Conservation (phyloP, 2,113 vertebrate species). For the Origma solitaria region DNA sequence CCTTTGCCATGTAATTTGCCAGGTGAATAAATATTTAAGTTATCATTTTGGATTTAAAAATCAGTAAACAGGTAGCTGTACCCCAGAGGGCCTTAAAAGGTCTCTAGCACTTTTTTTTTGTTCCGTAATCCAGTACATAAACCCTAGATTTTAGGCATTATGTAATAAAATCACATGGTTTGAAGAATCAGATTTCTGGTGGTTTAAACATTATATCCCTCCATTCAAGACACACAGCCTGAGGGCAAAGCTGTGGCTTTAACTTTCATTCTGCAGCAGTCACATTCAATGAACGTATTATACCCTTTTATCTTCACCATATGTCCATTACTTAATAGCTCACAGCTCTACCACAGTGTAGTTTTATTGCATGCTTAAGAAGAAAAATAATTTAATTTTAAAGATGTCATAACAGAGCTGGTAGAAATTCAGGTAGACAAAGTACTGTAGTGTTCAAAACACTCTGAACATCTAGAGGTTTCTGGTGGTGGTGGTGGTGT, state of each 20-base stretch:
- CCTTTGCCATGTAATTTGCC: not conserved
- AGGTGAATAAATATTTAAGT: not conserved
- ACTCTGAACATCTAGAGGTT: not conserved
- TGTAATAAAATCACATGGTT: not conserved
- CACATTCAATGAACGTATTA: not conserved
- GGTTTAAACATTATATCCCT: not conserved
- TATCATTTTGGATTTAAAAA: not conserved
- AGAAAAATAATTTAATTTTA: not conserved
- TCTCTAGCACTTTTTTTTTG: not conserved
- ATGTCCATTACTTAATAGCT: not conserved
- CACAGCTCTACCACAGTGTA: not conserved
- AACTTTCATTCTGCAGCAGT: not conserved
- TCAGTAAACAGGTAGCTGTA: not conserved
- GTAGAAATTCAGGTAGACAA: not conserved
- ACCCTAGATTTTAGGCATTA: not conserved
- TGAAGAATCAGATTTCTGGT: not conserved
- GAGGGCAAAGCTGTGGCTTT: not conserved
- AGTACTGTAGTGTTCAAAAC: not conserved
- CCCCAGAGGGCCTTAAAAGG: not conserved
- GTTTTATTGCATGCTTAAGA: not conserved
- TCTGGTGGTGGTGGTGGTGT: not conserved
- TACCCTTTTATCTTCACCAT: not conserved
- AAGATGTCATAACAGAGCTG: not conserved
- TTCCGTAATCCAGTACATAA: not conserved
- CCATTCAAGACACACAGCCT: not conserved